Evolutionary conservation across 1,140 invertebrate genomes (phyloP).

Genomic region (Harpegnathos saltator): DNA sequence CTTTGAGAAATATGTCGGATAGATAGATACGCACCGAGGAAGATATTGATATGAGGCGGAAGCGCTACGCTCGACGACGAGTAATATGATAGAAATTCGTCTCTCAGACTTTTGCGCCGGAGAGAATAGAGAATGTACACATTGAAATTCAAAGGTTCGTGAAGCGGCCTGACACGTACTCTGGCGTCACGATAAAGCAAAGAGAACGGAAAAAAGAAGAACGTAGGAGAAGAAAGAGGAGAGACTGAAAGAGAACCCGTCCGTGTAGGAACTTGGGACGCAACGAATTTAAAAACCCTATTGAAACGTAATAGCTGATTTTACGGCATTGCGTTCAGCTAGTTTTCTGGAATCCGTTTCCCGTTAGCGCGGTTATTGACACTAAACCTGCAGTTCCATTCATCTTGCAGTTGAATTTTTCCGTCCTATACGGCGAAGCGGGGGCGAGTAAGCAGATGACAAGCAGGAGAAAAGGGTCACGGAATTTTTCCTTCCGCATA

Average conservation of each 20-base stretch:
- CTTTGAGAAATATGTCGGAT: background rate
- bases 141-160: too few species aligned
- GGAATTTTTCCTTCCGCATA: background rate
- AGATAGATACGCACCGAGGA: background rate
- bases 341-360: slow-evolving; percentile 74
- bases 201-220: background rate
- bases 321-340: slow-evolving; percentile 60
- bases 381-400: slow-evolving; percentile 43
- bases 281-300: background rate
- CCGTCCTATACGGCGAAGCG: background rate
- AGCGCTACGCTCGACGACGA: background rate
- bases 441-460: too few species aligned
- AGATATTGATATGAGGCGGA: slow-evolving; percentile 6
- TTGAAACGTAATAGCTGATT: slow-evolving; percentile 12
- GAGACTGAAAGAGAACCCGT: background rate
- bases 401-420: slow-evolving; percentile 33
- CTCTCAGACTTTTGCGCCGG: too few species aligned
- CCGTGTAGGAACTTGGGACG: background rate
- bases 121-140: too few species aligned
- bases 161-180: too few species aligned
- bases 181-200: background rate
- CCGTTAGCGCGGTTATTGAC: slow-evolving; percentile 65
- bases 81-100: too few species aligned
- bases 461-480: background rate
- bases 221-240: background rate